Evolutionary conservation across 1,140 invertebrate genomes (phyloP).

Genomic region (Polypedilum vanderplanki): DNA sequence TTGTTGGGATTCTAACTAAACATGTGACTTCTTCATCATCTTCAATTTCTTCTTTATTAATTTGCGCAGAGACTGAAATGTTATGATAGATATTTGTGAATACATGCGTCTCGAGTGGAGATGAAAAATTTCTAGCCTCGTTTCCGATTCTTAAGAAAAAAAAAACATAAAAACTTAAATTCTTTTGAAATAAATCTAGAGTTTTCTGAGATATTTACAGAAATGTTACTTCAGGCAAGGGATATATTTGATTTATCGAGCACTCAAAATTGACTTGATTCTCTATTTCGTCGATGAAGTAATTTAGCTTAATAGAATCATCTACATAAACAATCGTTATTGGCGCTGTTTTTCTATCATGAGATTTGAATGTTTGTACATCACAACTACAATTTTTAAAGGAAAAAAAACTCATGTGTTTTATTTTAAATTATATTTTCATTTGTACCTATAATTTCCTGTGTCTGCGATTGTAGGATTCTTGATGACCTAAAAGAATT

Average conservation of each 20-base stretch:
- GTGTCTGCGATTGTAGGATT: neutral
- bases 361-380: neutral
- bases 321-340: neutral
- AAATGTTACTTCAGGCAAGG: constrained; percentile 8
- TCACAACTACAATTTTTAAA: neutral
- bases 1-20: neutral
- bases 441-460: neutral
- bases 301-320: neutral
- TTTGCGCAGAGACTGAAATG: neutral
- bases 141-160: neutral
- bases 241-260: neutral
- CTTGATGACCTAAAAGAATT: neutral
- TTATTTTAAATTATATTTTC: too few relatives aligned
- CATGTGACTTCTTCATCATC: neutral
- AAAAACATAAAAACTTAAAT: neutral
- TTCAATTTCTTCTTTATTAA: neutral
- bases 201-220: neutral
- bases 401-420: too few relatives aligned
- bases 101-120: neutral
- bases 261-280: neutral
- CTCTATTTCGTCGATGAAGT: neutral
- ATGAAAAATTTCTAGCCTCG: neutral
- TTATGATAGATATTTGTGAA: neutral
- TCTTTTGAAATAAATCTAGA: neutral
- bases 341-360: neutral